phyloP scores from a whole-genome alignment of 2,888 invertebrate genomes.

The Protodeltote pygarga region DNA sequence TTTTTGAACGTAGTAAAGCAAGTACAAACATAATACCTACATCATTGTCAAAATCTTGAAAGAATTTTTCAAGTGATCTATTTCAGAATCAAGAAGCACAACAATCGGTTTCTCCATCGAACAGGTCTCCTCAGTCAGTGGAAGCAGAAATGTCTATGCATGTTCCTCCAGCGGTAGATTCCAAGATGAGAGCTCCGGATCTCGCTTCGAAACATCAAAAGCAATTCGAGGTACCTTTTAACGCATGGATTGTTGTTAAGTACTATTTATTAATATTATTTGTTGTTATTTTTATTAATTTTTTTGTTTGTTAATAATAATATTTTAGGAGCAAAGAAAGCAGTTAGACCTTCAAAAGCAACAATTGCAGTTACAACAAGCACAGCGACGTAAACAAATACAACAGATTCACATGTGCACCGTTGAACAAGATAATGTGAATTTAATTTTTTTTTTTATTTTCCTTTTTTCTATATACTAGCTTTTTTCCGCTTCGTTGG shows the following conservation, averaged over 20 bases:
- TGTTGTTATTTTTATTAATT: neutral
- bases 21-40: too few species aligned
- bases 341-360: constrained; percentile 60
- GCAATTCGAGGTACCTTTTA: constrained; percentile 51
- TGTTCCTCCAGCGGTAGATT: constrained; percentile 41
- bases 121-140: constrained; percentile 53
- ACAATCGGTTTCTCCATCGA: constrained; percentile 47
- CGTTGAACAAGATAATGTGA: constrained; percentile 63
- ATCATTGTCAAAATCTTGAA: neutral
- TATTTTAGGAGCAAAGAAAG: constrained; percentile 66
- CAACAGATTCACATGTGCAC: constrained; percentile 68
- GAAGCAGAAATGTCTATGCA: constrained; percentile 46
- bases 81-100: constrained; percentile 52
- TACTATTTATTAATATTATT: too few species aligned
- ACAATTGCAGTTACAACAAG: constrained; percentile 48
- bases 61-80: neutral
- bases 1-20: neutral
- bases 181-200: constrained; percentile 50
- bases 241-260: too few species aligned
- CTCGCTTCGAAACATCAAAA: constrained; percentile 53
- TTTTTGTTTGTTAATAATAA: constrained; percentile 15
- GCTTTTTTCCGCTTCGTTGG: too few species aligned
- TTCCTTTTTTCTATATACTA: neutral
- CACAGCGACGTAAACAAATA: constrained; percentile 55
- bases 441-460: constrained; percentile 39